Conservation (phyloP, 2,888 invertebrate genomes). For the Dione vanillae region DNA sequence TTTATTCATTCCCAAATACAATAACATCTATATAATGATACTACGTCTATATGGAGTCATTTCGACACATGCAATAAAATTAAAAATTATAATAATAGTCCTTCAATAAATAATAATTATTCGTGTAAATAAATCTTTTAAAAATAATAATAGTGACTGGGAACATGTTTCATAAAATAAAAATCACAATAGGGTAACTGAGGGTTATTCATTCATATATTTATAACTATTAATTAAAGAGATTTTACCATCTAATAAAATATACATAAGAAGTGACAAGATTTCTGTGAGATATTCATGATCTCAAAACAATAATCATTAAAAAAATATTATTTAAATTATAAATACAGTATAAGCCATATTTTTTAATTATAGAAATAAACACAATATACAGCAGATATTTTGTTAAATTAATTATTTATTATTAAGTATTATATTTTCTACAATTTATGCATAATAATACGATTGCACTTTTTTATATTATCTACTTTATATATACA, state of each 20-base stretch:
- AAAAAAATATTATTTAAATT: constrained; percentile 1
- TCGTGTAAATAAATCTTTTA: constrained; percentile 43
- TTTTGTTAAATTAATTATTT: constrained; percentile 29
- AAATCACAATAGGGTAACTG: constrained; percentile 62
- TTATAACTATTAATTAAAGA: constrained; percentile 17
- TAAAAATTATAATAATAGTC: constrained; percentile 41
- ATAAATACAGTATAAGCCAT: constrained; percentile 7
- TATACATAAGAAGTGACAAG: neutral
- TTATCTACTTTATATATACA: constrained; percentile 61
- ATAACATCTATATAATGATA: constrained; percentile 84
- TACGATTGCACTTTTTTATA: constrained; percentile 78
- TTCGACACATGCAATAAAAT: constrained; percentile 76
- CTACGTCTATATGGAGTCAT: constrained; percentile 78
- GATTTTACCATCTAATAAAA: constrained; percentile 16
- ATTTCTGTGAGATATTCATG: neutral
- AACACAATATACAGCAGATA: constrained; percentile 40
- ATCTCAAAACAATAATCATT: neutral
- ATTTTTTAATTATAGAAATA: constrained; percentile 13
- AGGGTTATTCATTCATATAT: constrained; percentile 35
- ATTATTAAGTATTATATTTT: constrained; percentile 45
- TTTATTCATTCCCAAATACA: constrained; percentile 83
- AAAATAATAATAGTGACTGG: constrained; percentile 42
- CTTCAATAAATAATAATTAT: constrained; percentile 45
- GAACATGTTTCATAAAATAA: constrained; percentile 48
- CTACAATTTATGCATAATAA: constrained; percentile 58